A percentile compares a stretch with the other conserved stretches of the same genome.
phyloP scores from a whole-genome alignment of 2,888 invertebrate genomes.

The Autographa gamma region DNA sequence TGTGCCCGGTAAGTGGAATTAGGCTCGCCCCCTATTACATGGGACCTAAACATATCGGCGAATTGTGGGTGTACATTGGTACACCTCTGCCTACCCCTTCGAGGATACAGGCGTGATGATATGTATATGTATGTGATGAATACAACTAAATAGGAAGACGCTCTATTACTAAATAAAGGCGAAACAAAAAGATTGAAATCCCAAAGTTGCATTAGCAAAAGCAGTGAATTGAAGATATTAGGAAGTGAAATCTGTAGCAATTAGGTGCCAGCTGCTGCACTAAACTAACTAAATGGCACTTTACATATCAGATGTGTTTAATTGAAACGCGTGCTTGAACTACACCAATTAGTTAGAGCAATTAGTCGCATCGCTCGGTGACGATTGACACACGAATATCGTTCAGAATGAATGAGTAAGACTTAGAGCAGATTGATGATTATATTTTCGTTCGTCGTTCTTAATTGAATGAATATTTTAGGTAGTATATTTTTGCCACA shows the following conservation, averaged over 20 bases:
- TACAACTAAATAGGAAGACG: no score
- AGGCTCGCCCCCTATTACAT: no score
- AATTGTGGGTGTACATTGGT: no score
- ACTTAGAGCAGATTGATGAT: not conserved
- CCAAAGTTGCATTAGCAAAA: not conserved
- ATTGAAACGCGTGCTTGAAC: conserved; percentile 41
- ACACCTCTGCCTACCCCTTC: no score
- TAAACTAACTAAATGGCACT: conserved; percentile 25
- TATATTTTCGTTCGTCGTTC: not conserved
- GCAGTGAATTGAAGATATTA: not conserved
- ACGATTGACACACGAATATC: conserved; percentile 36
- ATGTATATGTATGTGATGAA: no score
- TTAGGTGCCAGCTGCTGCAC: not conserved
- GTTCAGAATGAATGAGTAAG: not conserved
- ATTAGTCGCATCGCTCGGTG: conserved; percentile 37
- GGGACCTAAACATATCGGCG: no score
- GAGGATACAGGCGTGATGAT: no score
- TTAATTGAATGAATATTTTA: not conserved
- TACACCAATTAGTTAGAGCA: conserved; percentile 42
- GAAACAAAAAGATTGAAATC: not conserved
- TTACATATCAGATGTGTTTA: conserved; percentile 54
- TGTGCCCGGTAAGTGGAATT: no score
- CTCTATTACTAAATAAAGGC: not conserved
- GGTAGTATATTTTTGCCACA: no score
- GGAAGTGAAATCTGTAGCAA: not conserved